phyloP scores from a whole-genome alignment of 2,113 vertebrate genomes.

The Carettochelys insculpta region DNA sequence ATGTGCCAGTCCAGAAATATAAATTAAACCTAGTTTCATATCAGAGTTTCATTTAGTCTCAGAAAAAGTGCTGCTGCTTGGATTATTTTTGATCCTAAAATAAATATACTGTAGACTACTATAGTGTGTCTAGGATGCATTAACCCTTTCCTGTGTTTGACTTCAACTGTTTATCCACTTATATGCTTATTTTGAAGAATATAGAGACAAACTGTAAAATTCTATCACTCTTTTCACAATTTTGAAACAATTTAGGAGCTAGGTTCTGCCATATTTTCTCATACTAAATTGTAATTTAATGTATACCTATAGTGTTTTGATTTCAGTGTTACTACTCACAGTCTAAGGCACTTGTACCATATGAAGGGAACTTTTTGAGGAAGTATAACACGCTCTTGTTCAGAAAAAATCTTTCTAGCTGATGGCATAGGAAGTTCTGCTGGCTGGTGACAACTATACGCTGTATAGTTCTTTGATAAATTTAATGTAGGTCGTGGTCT shows the following conservation, averaged over 20 bases:
- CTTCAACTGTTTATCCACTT: not conserved
- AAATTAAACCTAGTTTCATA: conserved; percentile 79
- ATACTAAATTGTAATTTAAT: not conserved
- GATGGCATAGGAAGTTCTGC: not conserved
- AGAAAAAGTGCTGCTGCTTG: conserved; percentile 68
- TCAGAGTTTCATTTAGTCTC: conserved; percentile 77
- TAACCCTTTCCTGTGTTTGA: conserved; percentile 12
- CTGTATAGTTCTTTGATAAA: not conserved
- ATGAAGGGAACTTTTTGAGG: not conserved
- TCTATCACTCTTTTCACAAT: not conserved
- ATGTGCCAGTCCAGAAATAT: conserved; percentile 75
- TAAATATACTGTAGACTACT: conserved; percentile 37
- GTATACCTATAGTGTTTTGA: not conserved
- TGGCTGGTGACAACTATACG: not conserved
- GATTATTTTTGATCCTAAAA: conserved; percentile 74
- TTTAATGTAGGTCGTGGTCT: not conserved
- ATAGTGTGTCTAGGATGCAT: not conserved
- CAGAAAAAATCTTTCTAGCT: not conserved
- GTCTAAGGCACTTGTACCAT: not conserved
- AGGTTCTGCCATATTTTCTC: not conserved
- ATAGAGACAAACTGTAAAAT: not conserved
- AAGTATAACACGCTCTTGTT: not conserved
- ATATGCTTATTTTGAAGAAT: not conserved
- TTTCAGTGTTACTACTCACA: not conserved
- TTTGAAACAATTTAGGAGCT: not conserved